A percentile compares a stretch with the other conserved stretches of the same genome.
Evolutionary conservation across 2,888 invertebrate genomes (phyloP).

Genomic region (Stenichneumon culpator): DNA sequence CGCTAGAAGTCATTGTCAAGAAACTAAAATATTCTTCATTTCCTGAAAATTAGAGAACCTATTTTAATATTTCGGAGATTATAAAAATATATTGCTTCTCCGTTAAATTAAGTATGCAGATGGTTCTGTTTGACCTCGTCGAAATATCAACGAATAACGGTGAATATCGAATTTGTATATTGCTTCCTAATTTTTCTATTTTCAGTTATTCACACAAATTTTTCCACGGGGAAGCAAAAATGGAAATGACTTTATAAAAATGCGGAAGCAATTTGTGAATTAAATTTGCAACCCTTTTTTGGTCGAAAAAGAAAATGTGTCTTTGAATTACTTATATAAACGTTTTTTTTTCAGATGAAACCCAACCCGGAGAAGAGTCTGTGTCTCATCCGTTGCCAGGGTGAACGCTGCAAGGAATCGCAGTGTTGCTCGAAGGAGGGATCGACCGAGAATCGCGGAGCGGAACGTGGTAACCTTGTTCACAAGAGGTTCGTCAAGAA

Average conservation of each 20-base stretch:
- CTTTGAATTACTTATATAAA: neutral
- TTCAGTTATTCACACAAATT: neutral
- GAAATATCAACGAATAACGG: too few species aligned
- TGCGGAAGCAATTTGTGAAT: neutral
- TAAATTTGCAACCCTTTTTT: neutral
- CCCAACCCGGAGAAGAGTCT: slow-evolving; percentile 75
- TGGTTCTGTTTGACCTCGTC: too few species aligned
- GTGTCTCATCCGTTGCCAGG: slow-evolving; percentile 82
- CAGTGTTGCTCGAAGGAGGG: slow-evolving; percentile 80
- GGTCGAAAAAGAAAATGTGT: neutral
- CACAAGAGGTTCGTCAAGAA: slow-evolving; percentile 74
- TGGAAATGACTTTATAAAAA: neutral
- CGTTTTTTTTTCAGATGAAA: slow-evolving; percentile 72
- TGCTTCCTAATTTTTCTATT: too few species aligned
- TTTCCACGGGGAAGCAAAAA: neutral
- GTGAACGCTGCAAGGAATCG: slow-evolving; percentile 79
- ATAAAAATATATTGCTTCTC: too few species aligned
- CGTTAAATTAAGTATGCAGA: too few species aligned
- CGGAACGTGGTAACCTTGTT: slow-evolving; percentile 57
- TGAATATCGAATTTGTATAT: too few species aligned
- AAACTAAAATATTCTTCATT: slow-evolving; percentile 1
- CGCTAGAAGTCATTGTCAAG: neutral
- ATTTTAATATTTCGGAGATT: too few species aligned
- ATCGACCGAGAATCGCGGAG: slow-evolving; percentile 58
- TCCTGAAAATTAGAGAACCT: too few species aligned